These are phyloP conservation scores for Diceros bicornis DNA, from an alignment of 2,797 vertebrate species.

Conservation along the genomic window DNA sequence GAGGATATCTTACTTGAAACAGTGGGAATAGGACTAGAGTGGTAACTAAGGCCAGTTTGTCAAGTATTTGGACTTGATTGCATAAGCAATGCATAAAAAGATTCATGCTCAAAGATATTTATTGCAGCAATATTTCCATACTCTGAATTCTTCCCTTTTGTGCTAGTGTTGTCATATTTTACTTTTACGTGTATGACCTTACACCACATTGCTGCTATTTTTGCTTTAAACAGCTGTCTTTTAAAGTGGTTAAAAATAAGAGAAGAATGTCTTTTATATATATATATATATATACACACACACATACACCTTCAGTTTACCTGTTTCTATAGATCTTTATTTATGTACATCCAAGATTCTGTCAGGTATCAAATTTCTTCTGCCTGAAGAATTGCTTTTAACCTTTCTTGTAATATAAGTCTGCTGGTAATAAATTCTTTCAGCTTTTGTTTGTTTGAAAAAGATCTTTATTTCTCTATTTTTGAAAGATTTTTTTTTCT, in stretches of 20 bases:
- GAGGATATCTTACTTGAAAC: conserved; percentile 40
- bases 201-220: background rate
- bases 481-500: conserved; percentile 38
- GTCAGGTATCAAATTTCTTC: background rate
- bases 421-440: background rate
- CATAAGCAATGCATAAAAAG: background rate
- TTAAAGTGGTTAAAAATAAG: conserved; percentile 59
- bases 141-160: background rate
- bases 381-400: conserved; percentile 55
- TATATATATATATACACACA: background rate
- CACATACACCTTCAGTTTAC: background rate
- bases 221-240: conserved; percentile 51
- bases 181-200: background rate
- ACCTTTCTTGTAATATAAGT: conserved; percentile 39
- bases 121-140: background rate
- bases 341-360: background rate
- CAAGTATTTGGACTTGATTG: background rate
- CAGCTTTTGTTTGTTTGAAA: conserved; percentile 44
- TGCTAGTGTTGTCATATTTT: background rate
- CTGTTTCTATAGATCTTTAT: background rate
- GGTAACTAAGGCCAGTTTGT: background rate
- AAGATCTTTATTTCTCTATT: conserved; percentile 5
- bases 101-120: background rate
- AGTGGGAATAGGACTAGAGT: background rate
- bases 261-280: conserved; percentile 16